These are phyloP conservation scores for Hypotaenidia okinawae DNA, from an alignment of 2,797 vertebrate genomes.

Conservation along the genomic window DNA sequence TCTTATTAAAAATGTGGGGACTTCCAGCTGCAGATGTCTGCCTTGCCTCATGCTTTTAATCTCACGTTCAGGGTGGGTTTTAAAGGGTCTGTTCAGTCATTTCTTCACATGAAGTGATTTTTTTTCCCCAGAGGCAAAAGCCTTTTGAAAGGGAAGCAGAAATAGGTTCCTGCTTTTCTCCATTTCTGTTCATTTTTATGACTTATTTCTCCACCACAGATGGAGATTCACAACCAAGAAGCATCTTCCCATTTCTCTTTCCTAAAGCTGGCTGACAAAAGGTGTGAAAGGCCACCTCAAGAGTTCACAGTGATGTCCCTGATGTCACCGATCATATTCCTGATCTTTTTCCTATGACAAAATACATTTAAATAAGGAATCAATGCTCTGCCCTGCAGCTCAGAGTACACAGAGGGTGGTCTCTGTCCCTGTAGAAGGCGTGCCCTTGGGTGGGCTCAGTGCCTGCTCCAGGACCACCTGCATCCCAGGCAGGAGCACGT, in stretches of 20 bases:
- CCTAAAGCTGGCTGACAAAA: not conserved
- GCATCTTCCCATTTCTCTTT: not conserved
- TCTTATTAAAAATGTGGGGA: not conserved
- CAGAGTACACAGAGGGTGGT: fast-evolving
- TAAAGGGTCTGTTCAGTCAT: not conserved
- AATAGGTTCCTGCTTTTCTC: not conserved
- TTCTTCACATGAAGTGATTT: not conserved
- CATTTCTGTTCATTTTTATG: not conserved
- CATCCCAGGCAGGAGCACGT: not conserved
- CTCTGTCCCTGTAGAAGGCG: no score
- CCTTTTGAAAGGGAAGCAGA: not conserved
- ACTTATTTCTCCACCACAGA: not conserved
- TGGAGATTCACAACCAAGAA: not conserved
- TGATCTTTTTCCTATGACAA: not conserved
- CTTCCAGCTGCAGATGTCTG: not conserved
- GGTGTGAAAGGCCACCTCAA: not conserved
- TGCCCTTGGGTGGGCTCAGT: not conserved
- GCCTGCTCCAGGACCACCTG: not conserved
- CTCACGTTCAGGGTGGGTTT: fast-evolving
- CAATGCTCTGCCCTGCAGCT: not conserved
- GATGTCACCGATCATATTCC: not conserved
- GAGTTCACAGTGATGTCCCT: not conserved
- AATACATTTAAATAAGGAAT: not conserved
- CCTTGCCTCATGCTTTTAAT: not conserved
- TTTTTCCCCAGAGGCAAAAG: not conserved